phyloP scores from a whole-genome alignment of 2,797 vertebrate species.

The Microctenopoma lineatum region DNA sequence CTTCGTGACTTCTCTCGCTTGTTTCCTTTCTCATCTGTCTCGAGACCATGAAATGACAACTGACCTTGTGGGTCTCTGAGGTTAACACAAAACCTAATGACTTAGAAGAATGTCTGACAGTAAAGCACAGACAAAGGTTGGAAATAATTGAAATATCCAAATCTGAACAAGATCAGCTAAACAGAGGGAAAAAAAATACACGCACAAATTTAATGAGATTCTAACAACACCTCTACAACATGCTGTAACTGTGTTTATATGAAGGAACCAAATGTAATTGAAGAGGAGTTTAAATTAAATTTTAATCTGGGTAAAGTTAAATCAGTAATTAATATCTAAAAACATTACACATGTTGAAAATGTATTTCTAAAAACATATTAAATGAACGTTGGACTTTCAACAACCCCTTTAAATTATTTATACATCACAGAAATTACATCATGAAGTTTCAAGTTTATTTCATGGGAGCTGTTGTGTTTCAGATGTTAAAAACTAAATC shows the following conservation, averaged over 20 bases:
- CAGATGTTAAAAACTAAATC: no score
- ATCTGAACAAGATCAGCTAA: constrained; percentile 24
- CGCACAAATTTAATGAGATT: constrained; percentile 16
- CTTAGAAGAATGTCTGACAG: constrained; percentile 51
- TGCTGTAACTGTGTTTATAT: no score
- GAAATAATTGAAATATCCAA: constrained; percentile 37
- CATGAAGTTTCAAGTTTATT: no score
- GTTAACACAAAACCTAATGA: constrained; percentile 57
- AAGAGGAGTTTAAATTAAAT: not conserved
- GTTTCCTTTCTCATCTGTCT: constrained; percentile 16
- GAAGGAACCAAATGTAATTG: not conserved
- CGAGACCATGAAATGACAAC: constrained; percentile 56
- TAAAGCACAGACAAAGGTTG: constrained; percentile 13
- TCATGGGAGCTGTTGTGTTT: no score
- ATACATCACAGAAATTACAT: no score
- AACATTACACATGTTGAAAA: no score
- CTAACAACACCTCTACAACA: constrained; percentile 38
- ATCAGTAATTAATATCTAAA: no score
- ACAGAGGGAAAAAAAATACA: constrained; percentile 38
- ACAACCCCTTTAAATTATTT: no score
- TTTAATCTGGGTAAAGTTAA: no score
- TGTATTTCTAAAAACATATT: no score
- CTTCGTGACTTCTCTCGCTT: not conserved
- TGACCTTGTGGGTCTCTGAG: constrained; percentile 44
- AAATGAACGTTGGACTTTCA: no score